Evolutionary conservation across 2,888 invertebrate species (phyloP).

Genomic region (Barypeithes pellucidus): DNA sequence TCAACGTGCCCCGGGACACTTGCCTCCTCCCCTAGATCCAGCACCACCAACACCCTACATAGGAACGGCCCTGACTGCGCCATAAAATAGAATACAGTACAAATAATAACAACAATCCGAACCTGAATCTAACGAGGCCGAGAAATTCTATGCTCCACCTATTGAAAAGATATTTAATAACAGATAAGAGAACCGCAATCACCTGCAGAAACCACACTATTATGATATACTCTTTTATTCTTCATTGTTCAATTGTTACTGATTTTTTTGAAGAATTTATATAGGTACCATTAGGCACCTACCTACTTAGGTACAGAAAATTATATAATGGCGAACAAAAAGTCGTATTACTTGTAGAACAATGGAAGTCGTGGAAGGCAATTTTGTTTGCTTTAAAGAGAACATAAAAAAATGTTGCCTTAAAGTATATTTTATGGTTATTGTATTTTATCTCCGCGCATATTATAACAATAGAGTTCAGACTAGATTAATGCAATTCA

Average conservation of each 20-base stretch:
- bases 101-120: background rate
- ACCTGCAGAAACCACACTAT: conserved; percentile 48
- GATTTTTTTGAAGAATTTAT: conserved; percentile 20
- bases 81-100: no score
- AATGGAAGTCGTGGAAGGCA: conserved; percentile 27
- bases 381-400: background rate
- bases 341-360: conserved; percentile 21
- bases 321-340: conserved; percentile 34
- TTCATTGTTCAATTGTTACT: conserved; percentile 54
- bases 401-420: background rate
- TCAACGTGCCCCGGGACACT: no score
- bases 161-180: conserved; percentile 45
- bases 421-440: background rate
- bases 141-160: conserved; percentile 34
- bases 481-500: no score
- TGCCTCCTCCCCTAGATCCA: no score
- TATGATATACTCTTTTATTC: conserved; percentile 50
- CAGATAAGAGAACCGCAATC: conserved; percentile 50
- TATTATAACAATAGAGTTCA: no score
- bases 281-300: conserved; percentile 42
- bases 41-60: no score
- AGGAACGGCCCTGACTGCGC: no score
- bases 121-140: conserved; percentile 28
- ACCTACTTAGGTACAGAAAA: conserved; percentile 41
- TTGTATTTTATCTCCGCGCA: background rate